Evolutionary conservation across 1,140 invertebrate species (phyloP), one percentile per base, ranked within the genome.

Genomic region (Orius insidiosus): DNA sequence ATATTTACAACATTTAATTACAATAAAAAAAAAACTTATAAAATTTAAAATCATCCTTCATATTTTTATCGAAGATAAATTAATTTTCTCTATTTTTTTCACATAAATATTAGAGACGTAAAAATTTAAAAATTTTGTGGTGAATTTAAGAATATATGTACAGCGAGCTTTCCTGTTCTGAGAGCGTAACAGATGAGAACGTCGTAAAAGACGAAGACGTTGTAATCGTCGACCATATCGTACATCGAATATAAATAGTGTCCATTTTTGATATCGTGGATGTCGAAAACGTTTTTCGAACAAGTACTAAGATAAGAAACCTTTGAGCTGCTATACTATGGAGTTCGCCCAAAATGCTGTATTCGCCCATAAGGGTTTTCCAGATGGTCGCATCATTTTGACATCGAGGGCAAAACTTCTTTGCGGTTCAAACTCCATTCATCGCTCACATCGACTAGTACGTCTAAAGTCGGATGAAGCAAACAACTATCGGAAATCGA

Each of bases 281-380:
- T 44, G 34, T 44, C 42, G 34, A 44, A 44, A 9, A 44, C 34
- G 34, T 44, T 30, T 14, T 32, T 11, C 10, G 42, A 33, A 33
- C 34, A 44, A 34, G 42, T 44, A 9, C 42, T 33, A 44, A 44
- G 5, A 44, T 15, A 14, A 44, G 42, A 33, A 34, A 44, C 31
- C 42, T 44, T 44, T 44, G 30, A 14, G 42, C 24, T 33, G 34
- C 42, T 16, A 44, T 44, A 15, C 42, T 44, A 15, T 44, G 31
- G 11, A 44, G 42, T 9, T 44, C 42, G 13, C 42, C 42, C 24
- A 44, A 33, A n/a, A 44, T 15, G 18, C 42, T 44, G 16, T 44
- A 44, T 33, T 44, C 42, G 34, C 42, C 34, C n/a, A 44, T 24
- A 7, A 30, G 42, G 32, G 42, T 33, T 15, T 44, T 44, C 42